Percentiles rank a stretch among this genome's conserved stretches.
phyloP scores from a whole-genome alignment of 2,797 vertebrate species.

The Gobio occitaniae region DNA sequence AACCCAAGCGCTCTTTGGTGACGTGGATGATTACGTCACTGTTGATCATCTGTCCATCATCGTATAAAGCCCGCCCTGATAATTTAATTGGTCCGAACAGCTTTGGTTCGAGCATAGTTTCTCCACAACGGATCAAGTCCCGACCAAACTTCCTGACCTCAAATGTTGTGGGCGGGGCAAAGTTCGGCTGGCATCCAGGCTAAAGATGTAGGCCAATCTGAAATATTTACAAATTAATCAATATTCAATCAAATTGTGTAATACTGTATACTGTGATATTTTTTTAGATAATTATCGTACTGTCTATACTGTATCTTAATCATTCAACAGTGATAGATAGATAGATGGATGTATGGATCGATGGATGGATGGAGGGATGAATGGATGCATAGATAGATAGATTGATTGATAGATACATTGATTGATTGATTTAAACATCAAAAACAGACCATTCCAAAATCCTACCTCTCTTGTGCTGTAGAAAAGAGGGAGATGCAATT shows the following conservation, averaged over 20 bases:
- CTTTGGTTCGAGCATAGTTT: too few species aligned
- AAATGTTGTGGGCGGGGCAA: too few species aligned
- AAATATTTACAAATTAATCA: neutral
- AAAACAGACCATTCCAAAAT: neutral
- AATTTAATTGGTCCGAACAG: too few species aligned
- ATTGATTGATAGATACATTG: neutral
- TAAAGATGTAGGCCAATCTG: neutral
- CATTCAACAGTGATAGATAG: neutral
- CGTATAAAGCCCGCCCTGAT: too few species aligned
- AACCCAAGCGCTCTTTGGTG: too few species aligned
- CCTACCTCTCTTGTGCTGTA: neutral
- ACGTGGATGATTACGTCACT: too few species aligned
- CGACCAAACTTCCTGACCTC: too few species aligned
- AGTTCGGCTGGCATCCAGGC: too few species aligned
- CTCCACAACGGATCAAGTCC: too few species aligned
- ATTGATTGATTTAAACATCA: neutral
- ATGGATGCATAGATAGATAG: too few species aligned
- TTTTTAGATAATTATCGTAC: neutral
- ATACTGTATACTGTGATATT: neutral
- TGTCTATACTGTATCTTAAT: neutral
- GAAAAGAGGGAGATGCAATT: neutral
- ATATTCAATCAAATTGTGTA: neutral
- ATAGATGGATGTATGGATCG: too few species aligned
- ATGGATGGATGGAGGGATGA: fast-evolving
- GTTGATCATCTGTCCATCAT: too few species aligned